Evolutionary conservation across 2,113 vertebrate species (phyloP).

Genomic region (Triplophysa tibetana): DNA sequence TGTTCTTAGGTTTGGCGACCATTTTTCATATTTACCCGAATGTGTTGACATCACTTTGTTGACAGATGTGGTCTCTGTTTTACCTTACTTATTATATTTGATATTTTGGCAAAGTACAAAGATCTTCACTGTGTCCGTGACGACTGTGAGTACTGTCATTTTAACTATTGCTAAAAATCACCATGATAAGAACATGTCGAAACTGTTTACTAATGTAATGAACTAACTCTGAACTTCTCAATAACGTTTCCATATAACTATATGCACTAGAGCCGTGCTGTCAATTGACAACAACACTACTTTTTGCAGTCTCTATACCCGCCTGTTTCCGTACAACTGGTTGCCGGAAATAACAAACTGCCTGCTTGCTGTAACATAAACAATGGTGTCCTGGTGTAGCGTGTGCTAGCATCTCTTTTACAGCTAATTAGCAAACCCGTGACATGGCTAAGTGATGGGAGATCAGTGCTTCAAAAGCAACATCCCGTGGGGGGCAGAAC

Average conservation of each 20-base stretch:
- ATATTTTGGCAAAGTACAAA: slow-evolving; percentile 57
- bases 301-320: slow-evolving; percentile 57
- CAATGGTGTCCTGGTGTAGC: slow-evolving; percentile 57
- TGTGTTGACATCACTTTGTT: slow-evolving; percentile 16
- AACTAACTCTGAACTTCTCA: slow-evolving; percentile 45
- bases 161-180: slow-evolving; percentile 55
- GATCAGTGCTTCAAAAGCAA: slow-evolving; percentile 27
- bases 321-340: slow-evolving; percentile 31
- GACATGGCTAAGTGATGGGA: slow-evolving; percentile 9
- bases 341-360: slow-evolving; percentile 43
- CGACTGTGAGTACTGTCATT: slow-evolving; percentile 68
- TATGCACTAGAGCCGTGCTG: slow-evolving; percentile 58
- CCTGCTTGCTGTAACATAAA: slow-evolving; percentile 67
- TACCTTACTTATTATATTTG: slow-evolving; percentile 43
- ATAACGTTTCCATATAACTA: slow-evolving; percentile 26
- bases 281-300: slow-evolving; percentile 59
- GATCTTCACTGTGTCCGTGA: slow-evolving; percentile 72
- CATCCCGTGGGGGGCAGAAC: background rate
- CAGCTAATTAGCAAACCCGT: slow-evolving; percentile 35
- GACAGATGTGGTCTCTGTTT: slow-evolving; percentile 43
- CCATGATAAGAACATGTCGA: slow-evolving; percentile 46
- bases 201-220: slow-evolving; percentile 51
- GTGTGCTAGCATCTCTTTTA: slow-evolving; percentile 54
- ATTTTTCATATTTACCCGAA: slow-evolving; percentile 48
- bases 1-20: slow-evolving; percentile 6